Percentiles rank a stretch among this genome's conserved stretches.
Evolutionary conservation across 2,797 vertebrate genomes (phyloP).

Genomic region (Melanotaenia nigrans): DNA sequence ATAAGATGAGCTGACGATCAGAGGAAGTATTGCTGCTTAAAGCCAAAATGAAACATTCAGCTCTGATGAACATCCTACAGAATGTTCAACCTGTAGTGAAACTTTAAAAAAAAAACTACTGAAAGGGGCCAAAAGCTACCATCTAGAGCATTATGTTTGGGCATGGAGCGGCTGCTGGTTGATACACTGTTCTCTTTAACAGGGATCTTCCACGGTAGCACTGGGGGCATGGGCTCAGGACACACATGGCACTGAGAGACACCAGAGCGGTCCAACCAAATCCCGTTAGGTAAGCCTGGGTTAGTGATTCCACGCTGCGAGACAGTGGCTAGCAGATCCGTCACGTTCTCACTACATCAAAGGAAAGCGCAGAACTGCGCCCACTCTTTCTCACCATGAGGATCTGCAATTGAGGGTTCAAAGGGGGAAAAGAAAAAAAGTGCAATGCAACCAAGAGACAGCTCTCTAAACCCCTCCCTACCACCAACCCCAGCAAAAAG

Average conservation of each 20-base stretch:
- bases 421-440: conserved; percentile 40
- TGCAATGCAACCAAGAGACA: conserved; percentile 39
- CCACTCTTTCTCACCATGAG: conserved; percentile 64
- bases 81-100: conserved; percentile 44
- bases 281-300: conserved; percentile 86
- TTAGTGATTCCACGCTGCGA: conserved; percentile 85
- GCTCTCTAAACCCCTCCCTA: conserved; percentile 28
- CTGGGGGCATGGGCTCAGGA: conserved; percentile 77
- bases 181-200: conserved; percentile 78
- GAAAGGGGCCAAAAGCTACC: conserved; percentile 51
- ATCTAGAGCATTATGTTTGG: conserved; percentile 61
- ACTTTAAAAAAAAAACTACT: conserved; percentile 46
- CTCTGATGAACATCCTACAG: conserved; percentile 25
- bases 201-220: conserved; percentile 75
- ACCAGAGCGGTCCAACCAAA: conserved; percentile 80
- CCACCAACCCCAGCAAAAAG: conserved; percentile 21
- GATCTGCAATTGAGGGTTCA: conserved; percentile 73
- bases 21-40: conserved; percentile 46
- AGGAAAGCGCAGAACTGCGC: conserved; percentile 69
- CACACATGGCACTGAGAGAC: conserved; percentile 78
- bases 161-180: conserved; percentile 75
- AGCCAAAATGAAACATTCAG: conserved; percentile 33
- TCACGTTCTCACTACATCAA: conserved; percentile 86
- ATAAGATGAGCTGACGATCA: conserved; percentile 26
- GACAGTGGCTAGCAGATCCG: conserved; percentile 82